Evolutionary conservation across 2,113 vertebrate genomes (phyloP), one percentile per base, ranked within the genome.

Genomic region (Tautogolabrus adspersus): DNA sequence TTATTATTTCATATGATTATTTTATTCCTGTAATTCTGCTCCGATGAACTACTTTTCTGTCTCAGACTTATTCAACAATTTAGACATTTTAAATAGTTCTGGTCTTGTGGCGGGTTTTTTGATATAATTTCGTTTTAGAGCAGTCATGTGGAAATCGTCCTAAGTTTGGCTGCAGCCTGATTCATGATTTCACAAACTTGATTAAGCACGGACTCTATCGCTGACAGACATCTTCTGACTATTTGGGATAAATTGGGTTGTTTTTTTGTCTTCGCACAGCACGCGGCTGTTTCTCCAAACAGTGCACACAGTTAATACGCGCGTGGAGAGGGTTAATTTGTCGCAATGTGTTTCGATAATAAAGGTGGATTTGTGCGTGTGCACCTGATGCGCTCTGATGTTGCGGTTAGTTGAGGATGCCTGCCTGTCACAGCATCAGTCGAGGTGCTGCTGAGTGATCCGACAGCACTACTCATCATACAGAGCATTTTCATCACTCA

Each of bases 321-420:
- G 66, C 49, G 38, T 21, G 26, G 6, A 16, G 51, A 22, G 63
- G 42, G 34, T 69, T 61, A 10, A 57, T 69, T 67, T 69, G 78
- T 79, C 79, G 75, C 81, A 22, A 49, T 21, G 80, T 65, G 82
- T 84, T 66, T 66, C 52, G 61, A 78, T 63, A 47, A 71, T 67
- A 47, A 68, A 79, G 46, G 83, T 65, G 76, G 56, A 59, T 78
- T 72, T 69, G 84, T 19, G 82, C 73, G 80, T 67, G 16, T 77
- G 90, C 91, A 93, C 90, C 91, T 93, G 92, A 92, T 90, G 92
- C 91, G 87, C 88, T 84, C 88, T n/a, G 83, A 34, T 78, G 85
- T 78, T 40, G 89, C 85, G 85, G 83, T 59, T 60, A 81, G 66
- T 91, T 82, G 54, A 82, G 84, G 81, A 85, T 87, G 85, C 74